Conservation (phyloP, 2,888 invertebrate species). For the Tetranychus piercei region DNA sequence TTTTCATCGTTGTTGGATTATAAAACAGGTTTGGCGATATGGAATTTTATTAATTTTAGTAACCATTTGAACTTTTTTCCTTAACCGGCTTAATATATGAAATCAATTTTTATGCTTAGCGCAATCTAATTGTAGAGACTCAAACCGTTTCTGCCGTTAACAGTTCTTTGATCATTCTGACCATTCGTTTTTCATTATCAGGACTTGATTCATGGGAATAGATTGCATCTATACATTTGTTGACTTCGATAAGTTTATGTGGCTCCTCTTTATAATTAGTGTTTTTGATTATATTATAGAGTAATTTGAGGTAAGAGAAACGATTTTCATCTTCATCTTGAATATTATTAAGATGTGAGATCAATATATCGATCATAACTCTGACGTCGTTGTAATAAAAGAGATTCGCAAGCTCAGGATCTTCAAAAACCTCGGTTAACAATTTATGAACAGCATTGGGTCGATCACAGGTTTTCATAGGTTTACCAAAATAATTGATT, state of each 20-base stretch:
- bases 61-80: too few species aligned
- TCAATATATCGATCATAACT: conserved; percentile 78
- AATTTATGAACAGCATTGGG: conserved; percentile 72
- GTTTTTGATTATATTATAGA: conserved; percentile 58
- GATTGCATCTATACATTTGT: conserved; percentile 68
- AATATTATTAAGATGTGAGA: conserved; percentile 70
- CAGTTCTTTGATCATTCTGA: background rate
- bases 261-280: conserved; percentile 59
- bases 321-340: conserved; percentile 69
- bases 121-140: background rate
- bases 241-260: conserved; percentile 58
- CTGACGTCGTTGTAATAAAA: conserved; percentile 89
- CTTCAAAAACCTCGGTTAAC: conserved; percentile 64
- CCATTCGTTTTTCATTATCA: conserved; percentile 1
- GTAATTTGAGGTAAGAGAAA: conserved; percentile 55
- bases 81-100: background rate
- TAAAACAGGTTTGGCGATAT: too few species aligned
- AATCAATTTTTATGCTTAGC: background rate
- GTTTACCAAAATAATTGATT: conserved; percentile 8
- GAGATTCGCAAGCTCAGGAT: conserved; percentile 55
- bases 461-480: conserved; percentile 32
- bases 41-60: too few species aligned
- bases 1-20: too few species aligned
- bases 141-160: background rate
- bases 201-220: conserved; percentile 18